Evolutionary conservation across 2,113 vertebrate genomes (phyloP), one percentile per base, ranked within the genome.

Genomic region (Symphodus melops): DNA sequence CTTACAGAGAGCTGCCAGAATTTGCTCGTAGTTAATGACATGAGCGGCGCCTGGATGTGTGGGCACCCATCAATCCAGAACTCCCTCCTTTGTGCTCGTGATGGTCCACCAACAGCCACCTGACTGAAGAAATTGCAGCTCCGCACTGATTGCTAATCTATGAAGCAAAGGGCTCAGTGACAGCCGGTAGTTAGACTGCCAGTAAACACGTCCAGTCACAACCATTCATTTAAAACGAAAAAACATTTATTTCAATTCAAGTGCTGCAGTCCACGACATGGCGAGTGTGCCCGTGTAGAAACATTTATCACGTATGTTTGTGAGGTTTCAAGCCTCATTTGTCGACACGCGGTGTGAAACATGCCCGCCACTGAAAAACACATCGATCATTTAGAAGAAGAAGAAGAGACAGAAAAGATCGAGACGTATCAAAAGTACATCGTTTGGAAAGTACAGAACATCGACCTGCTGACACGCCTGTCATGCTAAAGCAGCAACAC

Each of bases 341-440:
- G 58, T n/a, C 1, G 49, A 53, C 64, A 77, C 53, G 57, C 25
- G 39, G 54, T 9, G 8, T 62, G 68, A 76, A 46, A 21, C 86
- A 80, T 85, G 79, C 79, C 20, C 0, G 9, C 9, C 55, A 72
- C 71, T 28, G 51, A 52, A 36, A 61, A 68, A 79, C 66, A 83
- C 56, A 60, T 65, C 20, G n/a, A 77, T 74, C 21, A 37, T 42
- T 23, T 71, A 8, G 28, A 49, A 70, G 13, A 62, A 12, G 21
- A 53, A 48, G 46, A 17, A n/a, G 21, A 39, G 12, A 21, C n/a
- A n/a, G n/a, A n/a, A n/a, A n/a, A n/a, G 21, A 60, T 42, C 6
- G 14, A 42, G 11, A 57, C 4, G 13, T 9, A 0, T 52, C 17
- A 53, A 21, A 68, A 46, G 44, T 25, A 53, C 48, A 41, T 10